Percentiles rank a stretch among this genome's conserved stretches.
These are phyloP conservation scores for Sterrhoptilus dennistouni DNA, from an alignment of 2,113 vertebrate species.

Conservation along the genomic window DNA sequence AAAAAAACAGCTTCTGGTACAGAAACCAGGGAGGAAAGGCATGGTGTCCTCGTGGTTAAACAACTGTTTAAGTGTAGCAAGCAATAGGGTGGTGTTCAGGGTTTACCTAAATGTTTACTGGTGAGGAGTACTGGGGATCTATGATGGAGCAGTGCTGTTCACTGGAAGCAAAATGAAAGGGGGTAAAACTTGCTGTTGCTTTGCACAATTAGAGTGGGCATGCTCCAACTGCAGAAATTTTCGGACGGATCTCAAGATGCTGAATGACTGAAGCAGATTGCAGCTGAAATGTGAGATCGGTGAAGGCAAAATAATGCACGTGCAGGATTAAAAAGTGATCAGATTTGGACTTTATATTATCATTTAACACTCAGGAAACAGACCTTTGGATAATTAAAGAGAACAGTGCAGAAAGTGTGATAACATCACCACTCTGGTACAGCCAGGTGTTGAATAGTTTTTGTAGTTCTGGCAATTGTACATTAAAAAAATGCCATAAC, in stretches of 20 bases:
- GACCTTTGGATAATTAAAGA: background rate
- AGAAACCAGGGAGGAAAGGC: background rate
- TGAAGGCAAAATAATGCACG: background rate
- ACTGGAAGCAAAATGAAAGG: background rate
- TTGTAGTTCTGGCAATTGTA: background rate
- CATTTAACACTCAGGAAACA: background rate
- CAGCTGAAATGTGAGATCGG: background rate
- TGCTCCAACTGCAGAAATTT: background rate
- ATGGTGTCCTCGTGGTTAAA: background rate
- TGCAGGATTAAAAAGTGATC: background rate
- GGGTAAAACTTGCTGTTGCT: background rate
- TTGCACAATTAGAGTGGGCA: background rate
- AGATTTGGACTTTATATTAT: background rate
- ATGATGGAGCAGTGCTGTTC: background rate
- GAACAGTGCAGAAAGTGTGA: background rate
- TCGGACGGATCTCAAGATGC: background rate
- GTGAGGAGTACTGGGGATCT: background rate
- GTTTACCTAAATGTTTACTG: background rate
- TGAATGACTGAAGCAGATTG: background rate
- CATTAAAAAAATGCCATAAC: background rate
- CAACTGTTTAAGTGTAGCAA: background rate
- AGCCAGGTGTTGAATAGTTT: background rate
- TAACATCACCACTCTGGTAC: background rate
- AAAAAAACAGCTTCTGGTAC: background rate
- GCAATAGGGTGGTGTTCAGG: background rate